Percentiles rank a stretch among this genome's conserved stretches.
These are phyloP conservation scores for Triops longicaudatus DNA, from an alignment of 1,140 invertebrate genomes.

Conservation along the genomic window DNA sequence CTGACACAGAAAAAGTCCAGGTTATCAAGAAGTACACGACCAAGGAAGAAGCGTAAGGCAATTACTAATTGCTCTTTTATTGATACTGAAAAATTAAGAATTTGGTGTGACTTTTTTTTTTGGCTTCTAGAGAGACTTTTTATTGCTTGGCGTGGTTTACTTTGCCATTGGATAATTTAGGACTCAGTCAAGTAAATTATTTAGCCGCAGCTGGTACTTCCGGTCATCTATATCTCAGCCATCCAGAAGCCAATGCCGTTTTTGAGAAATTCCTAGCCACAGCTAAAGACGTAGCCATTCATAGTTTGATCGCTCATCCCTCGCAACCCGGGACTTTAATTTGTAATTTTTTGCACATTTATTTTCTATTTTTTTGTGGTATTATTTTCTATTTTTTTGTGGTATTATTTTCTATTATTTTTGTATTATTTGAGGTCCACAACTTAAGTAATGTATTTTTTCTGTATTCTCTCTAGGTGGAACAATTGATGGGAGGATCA, in stretches of 20 bases:
- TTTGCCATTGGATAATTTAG: conserved; percentile 33
- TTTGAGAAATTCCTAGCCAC: conserved; percentile 1
- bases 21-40: conserved; percentile 44
- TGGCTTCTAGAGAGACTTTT: conserved; percentile 39
- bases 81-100: too few relatives aligned
- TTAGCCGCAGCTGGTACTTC: conserved; percentile 42
- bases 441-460: not conserved
- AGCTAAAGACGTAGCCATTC: conserved; percentile 32
- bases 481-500: conserved; percentile 39
- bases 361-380: too few relatives aligned
- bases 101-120: too few relatives aligned
- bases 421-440: too few relatives aligned
- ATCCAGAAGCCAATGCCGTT: conserved; percentile 29
- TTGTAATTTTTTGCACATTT: conserved; percentile 38
- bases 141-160: conserved; percentile 45
- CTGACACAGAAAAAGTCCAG: conserved; percentile 41
- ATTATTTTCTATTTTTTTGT: too few relatives aligned
- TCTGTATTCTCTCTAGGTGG: conserved; percentile 38
- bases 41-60: conserved; percentile 33
- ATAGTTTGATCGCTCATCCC: conserved; percentile 44
- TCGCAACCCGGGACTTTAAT: conserved; percentile 40
- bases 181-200: conserved; percentile 36
- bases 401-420: too few relatives aligned
- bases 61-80: not conserved
- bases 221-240: conserved; percentile 36